Percentiles rank a stretch among this genome's conserved stretches.
Conservation (phyloP, 2,888 invertebrate species). For the Drosophila nigricruria region DNA sequence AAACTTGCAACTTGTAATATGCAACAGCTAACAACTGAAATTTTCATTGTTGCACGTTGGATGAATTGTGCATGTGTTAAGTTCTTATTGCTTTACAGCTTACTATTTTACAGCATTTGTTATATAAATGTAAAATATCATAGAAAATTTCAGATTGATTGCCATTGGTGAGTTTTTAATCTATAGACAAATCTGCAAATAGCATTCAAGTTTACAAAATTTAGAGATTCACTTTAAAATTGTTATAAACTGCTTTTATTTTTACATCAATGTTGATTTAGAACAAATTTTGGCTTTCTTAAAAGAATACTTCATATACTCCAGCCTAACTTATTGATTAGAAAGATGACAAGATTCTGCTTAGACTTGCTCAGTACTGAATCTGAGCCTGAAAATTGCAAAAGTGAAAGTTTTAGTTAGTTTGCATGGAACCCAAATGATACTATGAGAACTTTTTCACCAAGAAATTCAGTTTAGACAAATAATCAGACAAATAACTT, state of each 20-base stretch:
- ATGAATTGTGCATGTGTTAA: background rate
- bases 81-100: background rate
- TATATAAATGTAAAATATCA: background rate
- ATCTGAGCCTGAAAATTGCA: no score
- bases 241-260: background rate
- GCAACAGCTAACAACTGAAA: background rate
- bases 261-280: no score
- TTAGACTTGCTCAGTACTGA: no score
- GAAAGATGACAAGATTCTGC: background rate
- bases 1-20: background rate
- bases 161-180: background rate
- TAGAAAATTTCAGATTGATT: background rate
- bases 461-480: no score
- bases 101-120: background rate
- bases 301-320: no score
- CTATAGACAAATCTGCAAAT: no score
- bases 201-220: no score
- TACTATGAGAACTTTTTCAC: no score
- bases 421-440: no score
- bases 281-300: no score
- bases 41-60: background rate
- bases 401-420: no score
- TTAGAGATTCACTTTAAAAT: background rate
- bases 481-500: background rate
- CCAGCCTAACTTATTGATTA: background rate